Evolutionary conservation across 2,113 vertebrate genomes (phyloP), one percentile per base, ranked within the genome.

Genomic region (Spheniscus mendiculus): DNA sequence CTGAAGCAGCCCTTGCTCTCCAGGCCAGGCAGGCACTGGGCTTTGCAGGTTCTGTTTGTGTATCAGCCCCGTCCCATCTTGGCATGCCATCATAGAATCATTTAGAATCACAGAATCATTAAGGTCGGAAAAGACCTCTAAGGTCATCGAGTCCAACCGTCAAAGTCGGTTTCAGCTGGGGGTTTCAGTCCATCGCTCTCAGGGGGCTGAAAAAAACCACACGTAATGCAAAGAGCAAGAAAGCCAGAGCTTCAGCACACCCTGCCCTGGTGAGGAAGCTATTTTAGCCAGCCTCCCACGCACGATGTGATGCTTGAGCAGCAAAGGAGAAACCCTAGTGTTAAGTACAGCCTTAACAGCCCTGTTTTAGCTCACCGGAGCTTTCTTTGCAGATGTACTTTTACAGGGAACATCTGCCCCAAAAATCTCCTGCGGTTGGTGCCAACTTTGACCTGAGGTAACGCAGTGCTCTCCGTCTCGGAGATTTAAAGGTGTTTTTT

Each of bases 271-370:
- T 0, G 10, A 87, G 59, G 80, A 80, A 94, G 84, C 87, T 93
- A 87, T 97, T 96, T 89, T 73, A 91, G 82, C 96, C 87, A 69
- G 12, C 95, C 96, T 97, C 93, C 93, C 87, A 91, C 80, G 3
- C 87, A 65, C 6, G 4, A 91, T 34, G 79, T 12, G 74, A 42
- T 79, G 95, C 83, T 63, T 6, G 61, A 94, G 83, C 93, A 89
- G 83, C 71, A 40, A n/a, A 89, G 47, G 72, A 96, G 95, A 49
- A 96, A 63, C 49, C 53, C 58, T 45, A 3, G 40, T 50, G 71
- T 11, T 77, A 34, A 83, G 53, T 0, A 2, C 67, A 81, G 93
- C 88, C 36, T 29, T 52, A 30, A 8, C 45, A 92, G 59, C 76
- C 26, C 77, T 23, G 26, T 0, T 69, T 44, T 22, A 61, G n/a